Conservation (phyloP, 2,113 vertebrate species). For the Aspidoscelis tigris region DNA sequence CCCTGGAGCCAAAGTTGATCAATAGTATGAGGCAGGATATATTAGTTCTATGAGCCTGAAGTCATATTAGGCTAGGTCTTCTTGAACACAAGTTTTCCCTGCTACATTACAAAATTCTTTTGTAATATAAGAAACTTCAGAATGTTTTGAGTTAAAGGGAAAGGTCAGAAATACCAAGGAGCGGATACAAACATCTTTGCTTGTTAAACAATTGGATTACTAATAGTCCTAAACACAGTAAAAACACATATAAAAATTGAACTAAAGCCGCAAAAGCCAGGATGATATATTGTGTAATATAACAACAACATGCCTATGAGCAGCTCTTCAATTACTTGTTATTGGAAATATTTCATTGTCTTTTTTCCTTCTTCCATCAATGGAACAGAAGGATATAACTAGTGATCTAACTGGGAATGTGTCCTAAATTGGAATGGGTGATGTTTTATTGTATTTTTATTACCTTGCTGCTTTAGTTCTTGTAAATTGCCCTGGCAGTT, state of each 20-base stretch:
- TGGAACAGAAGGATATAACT: neutral
- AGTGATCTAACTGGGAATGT: neutral
- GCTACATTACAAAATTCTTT: constrained; percentile 7
- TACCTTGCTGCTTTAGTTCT: neutral
- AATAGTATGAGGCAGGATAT: neutral
- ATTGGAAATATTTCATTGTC: neutral
- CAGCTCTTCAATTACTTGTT: neutral
- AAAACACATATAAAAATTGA: too few relatives aligned
- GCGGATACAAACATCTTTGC: neutral
- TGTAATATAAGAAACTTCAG: neutral
- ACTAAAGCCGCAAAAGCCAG: neutral
- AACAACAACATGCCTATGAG: neutral
- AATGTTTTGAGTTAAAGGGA: neutral
- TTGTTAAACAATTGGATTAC: neutral
- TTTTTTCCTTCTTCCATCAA: neutral
- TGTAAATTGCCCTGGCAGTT: neutral
- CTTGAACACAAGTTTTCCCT: neutral
- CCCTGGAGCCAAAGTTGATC: neutral
- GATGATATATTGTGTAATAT: too few relatives aligned
- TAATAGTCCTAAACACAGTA: neutral
- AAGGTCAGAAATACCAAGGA: neutral
- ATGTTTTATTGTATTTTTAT: neutral
- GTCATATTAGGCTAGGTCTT: neutral
- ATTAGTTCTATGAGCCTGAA: neutral
- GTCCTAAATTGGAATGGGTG: neutral